Base-by-base conservation (phyloP, 2,113 vertebrate genomes). In the Callopanchax toddi region DNA sequence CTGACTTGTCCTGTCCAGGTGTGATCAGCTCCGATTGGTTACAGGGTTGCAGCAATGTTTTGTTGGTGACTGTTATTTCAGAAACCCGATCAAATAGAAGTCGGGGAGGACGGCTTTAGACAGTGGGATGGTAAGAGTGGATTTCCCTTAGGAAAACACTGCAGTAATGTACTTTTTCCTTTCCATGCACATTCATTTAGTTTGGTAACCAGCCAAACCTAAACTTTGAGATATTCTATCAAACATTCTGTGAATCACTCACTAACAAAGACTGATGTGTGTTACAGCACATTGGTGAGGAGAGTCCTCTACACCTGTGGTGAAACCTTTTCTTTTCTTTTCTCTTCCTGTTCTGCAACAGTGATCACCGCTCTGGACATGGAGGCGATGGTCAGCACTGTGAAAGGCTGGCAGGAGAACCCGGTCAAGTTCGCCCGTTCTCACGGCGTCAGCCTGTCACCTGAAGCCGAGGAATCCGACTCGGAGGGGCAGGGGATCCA, bases 61-160 rank as follows among this genome's bases (percentile, higher is more conserved):
- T 92, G 90, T 89, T 93, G 92, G 87, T 94, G 91, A 92, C 92
- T 94, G 91, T 93, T 92, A 93, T 94, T 94, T 93, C 93, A 94
- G 93, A 92, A 89, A 81, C 91, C 91, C 88, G 88, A 94, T 93
- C 92, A 94, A 87, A 94, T 94, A 93, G 89, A 92, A 87, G 93
- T 94, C 77, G 93, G 93, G 87, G 92, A 90, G 82, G 93, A 94
- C 89, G 93, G 93, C 92, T 94, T 94, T 94, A 94, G 91, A 91
- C 93, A 94, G 87, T 94, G 92, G 92, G 93, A 94, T 94, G 93
- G 93, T 96, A 93, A 98, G 97, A 94, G 86, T 87, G 74, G 89
- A 92, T 93, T 87, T 93, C 79, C 65, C 90, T 57, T 93, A 93
- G 93, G 93, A 92, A 93, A 90, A 85, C 83, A 89, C 89, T 90